A percentile compares a stretch with the other conserved stretches of the same genome.
These are phyloP conservation scores for Apaloderma vittatum DNA, from an alignment of 2,113 vertebrate genomes.

Conservation along the genomic window DNA sequence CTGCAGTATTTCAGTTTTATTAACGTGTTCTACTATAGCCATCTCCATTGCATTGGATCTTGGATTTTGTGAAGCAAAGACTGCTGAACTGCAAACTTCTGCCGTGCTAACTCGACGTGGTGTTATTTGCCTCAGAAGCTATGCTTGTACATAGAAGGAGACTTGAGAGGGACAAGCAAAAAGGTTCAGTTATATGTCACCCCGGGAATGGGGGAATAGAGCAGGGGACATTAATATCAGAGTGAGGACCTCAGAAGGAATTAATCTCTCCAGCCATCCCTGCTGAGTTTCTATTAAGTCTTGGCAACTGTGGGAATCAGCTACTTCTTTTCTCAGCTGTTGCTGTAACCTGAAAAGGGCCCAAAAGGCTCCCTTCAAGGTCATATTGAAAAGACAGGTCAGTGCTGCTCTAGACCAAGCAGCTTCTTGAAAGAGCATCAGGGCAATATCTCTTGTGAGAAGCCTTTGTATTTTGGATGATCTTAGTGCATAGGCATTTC, in stretches of 20 bases:
- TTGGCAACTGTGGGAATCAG: constrained; percentile 23
- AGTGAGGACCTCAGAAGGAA: neutral
- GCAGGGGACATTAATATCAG: neutral
- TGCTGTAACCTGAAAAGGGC: constrained; percentile 20
- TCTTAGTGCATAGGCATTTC: neutral
- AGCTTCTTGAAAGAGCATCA: neutral
- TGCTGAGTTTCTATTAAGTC: constrained; percentile 12
- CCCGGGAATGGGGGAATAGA: neutral
- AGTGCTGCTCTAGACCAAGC: neutral
- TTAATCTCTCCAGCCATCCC: neutral
- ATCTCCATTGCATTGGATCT: neutral
- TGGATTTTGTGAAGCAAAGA: neutral
- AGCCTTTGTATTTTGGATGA: neutral
- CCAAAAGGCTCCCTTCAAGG: neutral
- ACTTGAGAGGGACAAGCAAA: neutral
- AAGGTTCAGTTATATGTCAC: neutral
- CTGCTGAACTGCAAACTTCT: neutral
- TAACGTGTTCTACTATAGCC: accelerated
- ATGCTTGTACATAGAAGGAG: neutral
- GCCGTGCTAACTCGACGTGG: neutral
- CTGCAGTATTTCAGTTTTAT: neutral
- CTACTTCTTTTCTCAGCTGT: constrained; percentile 39
- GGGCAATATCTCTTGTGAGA: neutral
- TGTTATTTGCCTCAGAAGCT: neutral
- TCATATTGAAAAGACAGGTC: neutral